A percentile compares a stretch with the other conserved stretches of the same genome.
Conservation (phyloP, 2,113 vertebrate genomes). For the Tragelaphus buxtoni region DNA sequence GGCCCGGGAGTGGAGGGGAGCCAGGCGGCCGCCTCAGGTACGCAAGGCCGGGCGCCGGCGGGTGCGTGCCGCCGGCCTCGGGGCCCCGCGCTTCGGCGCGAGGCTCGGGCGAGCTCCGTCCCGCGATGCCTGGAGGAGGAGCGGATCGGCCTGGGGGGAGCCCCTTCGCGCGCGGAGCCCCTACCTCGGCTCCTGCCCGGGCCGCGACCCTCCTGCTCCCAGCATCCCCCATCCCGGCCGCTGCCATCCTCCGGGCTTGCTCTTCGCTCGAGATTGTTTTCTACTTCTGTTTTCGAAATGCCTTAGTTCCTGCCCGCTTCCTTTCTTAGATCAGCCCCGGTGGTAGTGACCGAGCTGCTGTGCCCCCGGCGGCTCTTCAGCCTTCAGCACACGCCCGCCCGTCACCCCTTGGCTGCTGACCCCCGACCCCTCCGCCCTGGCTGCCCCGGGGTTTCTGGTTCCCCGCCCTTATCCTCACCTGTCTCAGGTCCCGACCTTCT, state of each 20-base stretch:
- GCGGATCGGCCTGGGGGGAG: too few relatives aligned
- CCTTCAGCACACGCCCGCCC: background rate
- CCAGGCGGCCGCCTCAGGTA: conserved; percentile 57
- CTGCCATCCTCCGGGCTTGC: background rate
- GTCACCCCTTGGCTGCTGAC: background rate
- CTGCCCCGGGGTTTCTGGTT: background rate
- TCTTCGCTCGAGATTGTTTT: background rate
- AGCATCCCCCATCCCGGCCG: too few relatives aligned
- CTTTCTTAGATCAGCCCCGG: background rate
- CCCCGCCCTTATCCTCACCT: background rate
- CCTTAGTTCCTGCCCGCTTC: background rate
- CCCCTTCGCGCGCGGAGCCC: too few relatives aligned
- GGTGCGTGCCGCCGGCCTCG: background rate
- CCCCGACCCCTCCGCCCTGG: background rate
- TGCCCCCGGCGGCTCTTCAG: background rate
- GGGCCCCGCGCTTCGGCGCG: background rate
- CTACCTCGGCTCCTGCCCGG: too few relatives aligned
- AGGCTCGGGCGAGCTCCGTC: background rate
- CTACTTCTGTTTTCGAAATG: conserved; percentile 12
- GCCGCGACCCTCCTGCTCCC: too few relatives aligned
- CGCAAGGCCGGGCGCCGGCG: conserved; percentile 9
- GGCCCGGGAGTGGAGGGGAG: conserved; percentile 40
- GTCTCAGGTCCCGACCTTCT: background rate
- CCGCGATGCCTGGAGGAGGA: too few relatives aligned
- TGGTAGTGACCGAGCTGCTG: background rate